Percentiles rank a stretch among this genome's conserved stretches.
Evolutionary conservation across 2,113 vertebrate species (phyloP).

Genomic region (Harpagus bidentatus): DNA sequence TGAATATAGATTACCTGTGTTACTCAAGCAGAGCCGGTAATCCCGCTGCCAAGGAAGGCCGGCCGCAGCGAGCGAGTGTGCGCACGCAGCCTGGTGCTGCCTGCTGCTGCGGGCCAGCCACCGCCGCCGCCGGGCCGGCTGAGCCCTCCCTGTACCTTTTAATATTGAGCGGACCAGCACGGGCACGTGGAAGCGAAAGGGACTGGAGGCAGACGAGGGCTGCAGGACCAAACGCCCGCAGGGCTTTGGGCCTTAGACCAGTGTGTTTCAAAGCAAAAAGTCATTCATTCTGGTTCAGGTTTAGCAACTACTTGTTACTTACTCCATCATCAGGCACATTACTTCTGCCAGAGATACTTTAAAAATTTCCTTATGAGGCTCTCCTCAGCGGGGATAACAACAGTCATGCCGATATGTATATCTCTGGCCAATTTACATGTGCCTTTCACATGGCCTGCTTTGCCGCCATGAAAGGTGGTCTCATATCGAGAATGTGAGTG

Average conservation of each 20-base stretch:
- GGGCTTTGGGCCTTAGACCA: neutral
- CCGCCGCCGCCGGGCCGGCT: neutral
- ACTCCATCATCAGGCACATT: neutral
- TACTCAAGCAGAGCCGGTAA: neutral
- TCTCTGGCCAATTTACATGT: neutral
- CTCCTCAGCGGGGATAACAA: neutral
- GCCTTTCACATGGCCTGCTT: neutral
- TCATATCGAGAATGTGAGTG: neutral
- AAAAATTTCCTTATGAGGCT: neutral
- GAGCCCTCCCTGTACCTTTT: accelerated
- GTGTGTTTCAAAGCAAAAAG: neutral
- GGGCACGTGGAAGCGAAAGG: neutral
- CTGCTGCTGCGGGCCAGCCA: neutral
- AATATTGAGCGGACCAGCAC: neutral
- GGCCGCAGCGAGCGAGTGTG: accelerated
- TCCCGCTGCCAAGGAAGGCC: accelerated
- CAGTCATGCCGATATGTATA: neutral
- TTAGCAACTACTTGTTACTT: neutral
- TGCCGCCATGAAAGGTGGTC: neutral
- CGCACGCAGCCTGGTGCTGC: neutral
- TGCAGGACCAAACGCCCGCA: accelerated
- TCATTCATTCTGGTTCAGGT: neutral
- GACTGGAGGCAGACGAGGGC: too few species aligned
- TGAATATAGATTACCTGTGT: neutral
- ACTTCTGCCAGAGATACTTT: neutral